These are phyloP conservation scores for Xylota sylvarum DNA, from an alignment of 2,888 invertebrate species.

Conservation along the genomic window DNA sequence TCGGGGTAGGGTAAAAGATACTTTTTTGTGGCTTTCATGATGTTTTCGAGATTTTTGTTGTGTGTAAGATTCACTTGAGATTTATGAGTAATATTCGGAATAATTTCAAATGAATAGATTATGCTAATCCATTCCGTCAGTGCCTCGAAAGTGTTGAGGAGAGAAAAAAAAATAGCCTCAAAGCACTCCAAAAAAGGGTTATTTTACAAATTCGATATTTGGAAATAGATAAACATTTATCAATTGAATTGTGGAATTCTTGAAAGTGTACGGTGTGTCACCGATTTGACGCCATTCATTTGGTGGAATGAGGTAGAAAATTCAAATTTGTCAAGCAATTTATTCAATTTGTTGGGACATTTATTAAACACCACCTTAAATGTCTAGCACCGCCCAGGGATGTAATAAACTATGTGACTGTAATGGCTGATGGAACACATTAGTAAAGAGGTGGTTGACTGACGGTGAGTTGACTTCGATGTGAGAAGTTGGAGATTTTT, in stretches of 20 bases:
- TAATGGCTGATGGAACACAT: constrained; percentile 31
- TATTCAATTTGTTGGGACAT: constrained; percentile 65
- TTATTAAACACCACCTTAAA: constrained; percentile 44
- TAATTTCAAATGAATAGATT: constrained; percentile 71
- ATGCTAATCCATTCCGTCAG: constrained; percentile 60
- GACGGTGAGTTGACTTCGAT: too few species aligned
- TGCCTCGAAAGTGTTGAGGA: constrained; percentile 10
- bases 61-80: constrained; percentile 35
- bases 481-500: too few species aligned
- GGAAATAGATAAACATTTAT: constrained; percentile 61
- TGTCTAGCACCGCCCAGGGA: constrained; percentile 37
- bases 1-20: constrained; percentile 34
- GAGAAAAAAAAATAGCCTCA: neutral
- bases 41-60: neutral
- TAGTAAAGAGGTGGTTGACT: constrained; percentile 15
- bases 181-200: constrained; percentile 36
- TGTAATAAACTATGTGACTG: constrained; percentile 34
- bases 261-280: constrained; percentile 5
- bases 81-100: constrained; percentile 74
- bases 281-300: constrained; percentile 31
- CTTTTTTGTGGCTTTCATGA: neutral
- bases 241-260: constrained; percentile 48
- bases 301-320: constrained; percentile 13
- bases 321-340: constrained; percentile 71
- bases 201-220: constrained; percentile 55